A percentile compares a stretch with the other conserved stretches of the same genome.
phyloP scores from a whole-genome alignment of 2,888 invertebrate species.

The Rhorus exstirpatorius region DNA sequence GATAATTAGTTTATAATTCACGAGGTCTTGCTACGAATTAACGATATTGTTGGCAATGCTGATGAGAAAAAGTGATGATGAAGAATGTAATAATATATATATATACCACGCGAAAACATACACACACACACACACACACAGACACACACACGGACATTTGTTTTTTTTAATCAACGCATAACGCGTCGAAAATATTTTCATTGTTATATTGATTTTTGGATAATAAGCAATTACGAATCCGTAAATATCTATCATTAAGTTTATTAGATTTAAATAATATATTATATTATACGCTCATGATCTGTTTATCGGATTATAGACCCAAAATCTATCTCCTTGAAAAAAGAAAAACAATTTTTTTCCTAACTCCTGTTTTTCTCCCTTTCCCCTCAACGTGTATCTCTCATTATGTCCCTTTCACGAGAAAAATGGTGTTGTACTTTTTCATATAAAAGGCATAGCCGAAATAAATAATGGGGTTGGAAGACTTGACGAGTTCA shows the following conservation, averaged over 20 bases:
- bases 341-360: slow-evolving; percentile 20
- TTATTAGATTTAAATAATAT: slow-evolving; percentile 81
- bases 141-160: slow-evolving; percentile 46
- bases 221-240: slow-evolving; percentile 70
- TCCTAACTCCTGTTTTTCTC: slow-evolving; percentile 15
- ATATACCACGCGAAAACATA: slow-evolving; percentile 29
- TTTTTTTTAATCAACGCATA: slow-evolving; percentile 40
- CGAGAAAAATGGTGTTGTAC: slow-evolving; percentile 84
- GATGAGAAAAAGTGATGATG: slow-evolving; percentile 40
- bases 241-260: slow-evolving; percentile 82
- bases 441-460: slow-evolving; percentile 85
- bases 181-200: slow-evolving; percentile 56
- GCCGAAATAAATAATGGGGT: slow-evolving; percentile 84
- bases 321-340: slow-evolving; percentile 16
- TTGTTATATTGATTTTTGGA: slow-evolving; percentile 66
- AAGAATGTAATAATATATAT: slow-evolving; percentile 64
- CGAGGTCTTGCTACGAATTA: slow-evolving; percentile 62
- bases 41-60: slow-evolving; percentile 47
- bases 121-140: slow-evolving; percentile 36
- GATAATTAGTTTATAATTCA: slow-evolving; percentile 60
- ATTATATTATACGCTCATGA: slow-evolving; percentile 80
- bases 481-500: slow-evolving; percentile 80
- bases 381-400: slow-evolving; percentile 76
- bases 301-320: slow-evolving; percentile 80
- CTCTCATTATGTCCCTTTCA: slow-evolving; percentile 80